Evolutionary conservation across 2,888 invertebrate species (phyloP), one percentile per base, ranked within the genome.

Genomic region (Timandra comae): DNA sequence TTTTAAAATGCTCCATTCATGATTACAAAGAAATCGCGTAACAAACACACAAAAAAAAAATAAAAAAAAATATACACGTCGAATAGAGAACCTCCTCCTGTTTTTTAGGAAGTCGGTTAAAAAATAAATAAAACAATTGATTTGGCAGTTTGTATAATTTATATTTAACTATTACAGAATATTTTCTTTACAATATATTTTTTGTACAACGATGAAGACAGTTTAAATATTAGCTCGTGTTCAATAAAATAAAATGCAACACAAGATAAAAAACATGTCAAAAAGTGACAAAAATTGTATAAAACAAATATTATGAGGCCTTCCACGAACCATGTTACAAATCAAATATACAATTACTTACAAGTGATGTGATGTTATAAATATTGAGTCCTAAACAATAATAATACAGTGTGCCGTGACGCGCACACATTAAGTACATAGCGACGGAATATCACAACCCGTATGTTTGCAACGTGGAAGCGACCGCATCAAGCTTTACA

Each of bases 161-260:
- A 77, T 74, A 74, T 75, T 77, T 74, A 69, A 73, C 69, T 79
- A 72, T 71, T 76, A 71, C 67, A 71, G 71, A 70, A 73, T 72
- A 75, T 60, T 65, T 67, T 69, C 66, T 73, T 74, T 75, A 80
- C 74, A 81, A 76, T 75, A 73, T 73, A 76, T 71, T 67, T 47
- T 79, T 79, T 80, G 74, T 80, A 78, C 77, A 80, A 69, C 61
- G 59, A 67, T 63, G 64, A 67, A 59, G 58, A 68, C 67, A 67
- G 6, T 16, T 16, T 16, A 16, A 65, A 72, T 73, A 70, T 62
- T 62, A 45, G 63, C 63, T 69, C 55, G 65, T 68, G 72, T 80
- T 74, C 75, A 78, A 75, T 66, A 74, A 74, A 82, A 80, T 77
- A 82, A 81, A 81, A 77, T 79, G 79, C 76, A 78, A 75, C 66